Evolutionary conservation across 2,888 invertebrate genomes (phyloP).

Genomic region (Oconnorella tubifera): DNA sequence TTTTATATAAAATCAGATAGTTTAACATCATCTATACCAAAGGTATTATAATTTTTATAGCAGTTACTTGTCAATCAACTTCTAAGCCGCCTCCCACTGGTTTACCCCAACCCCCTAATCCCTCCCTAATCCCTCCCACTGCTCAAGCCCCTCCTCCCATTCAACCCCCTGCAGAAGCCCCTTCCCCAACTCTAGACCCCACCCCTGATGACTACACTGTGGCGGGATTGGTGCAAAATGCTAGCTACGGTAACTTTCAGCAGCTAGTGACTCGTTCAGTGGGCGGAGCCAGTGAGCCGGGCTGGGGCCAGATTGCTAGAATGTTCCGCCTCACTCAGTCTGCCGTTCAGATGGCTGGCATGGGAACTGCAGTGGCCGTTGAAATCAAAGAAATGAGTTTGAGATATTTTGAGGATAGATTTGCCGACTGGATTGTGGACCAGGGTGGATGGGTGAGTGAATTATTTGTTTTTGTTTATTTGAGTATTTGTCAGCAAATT

Average conservation of each 20-base stretch:
- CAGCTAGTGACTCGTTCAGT: conserved; percentile 43
- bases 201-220: conserved; percentile 26
- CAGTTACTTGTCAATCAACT: no score
- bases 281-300: conserved; percentile 34
- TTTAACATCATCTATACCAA: no score
- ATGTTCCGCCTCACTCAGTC: conserved; percentile 48
- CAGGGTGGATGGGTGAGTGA: conserved; percentile 52
- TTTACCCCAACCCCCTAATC: no score
- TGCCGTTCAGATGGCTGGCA: conserved; percentile 46
- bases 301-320: conserved; percentile 49
- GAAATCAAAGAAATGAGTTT: conserved; percentile 50
- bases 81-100: no score
- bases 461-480: background rate
- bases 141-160: no score
- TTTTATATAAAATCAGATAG: no score
- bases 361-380: conserved; percentile 44
- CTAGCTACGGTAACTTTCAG: conserved; percentile 47
- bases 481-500: background rate
- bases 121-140: no score
- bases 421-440: conserved; percentile 51
- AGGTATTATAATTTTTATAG: no score
- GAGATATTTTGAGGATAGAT: conserved; percentile 49
- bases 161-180: no score
- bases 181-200: no score
- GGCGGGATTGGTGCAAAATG: conserved; percentile 39